Evolutionary conservation across 2,113 vertebrate species (phyloP), one percentile per base, ranked within the genome.

Genomic region (human (Homo sapiens)): DNA sequence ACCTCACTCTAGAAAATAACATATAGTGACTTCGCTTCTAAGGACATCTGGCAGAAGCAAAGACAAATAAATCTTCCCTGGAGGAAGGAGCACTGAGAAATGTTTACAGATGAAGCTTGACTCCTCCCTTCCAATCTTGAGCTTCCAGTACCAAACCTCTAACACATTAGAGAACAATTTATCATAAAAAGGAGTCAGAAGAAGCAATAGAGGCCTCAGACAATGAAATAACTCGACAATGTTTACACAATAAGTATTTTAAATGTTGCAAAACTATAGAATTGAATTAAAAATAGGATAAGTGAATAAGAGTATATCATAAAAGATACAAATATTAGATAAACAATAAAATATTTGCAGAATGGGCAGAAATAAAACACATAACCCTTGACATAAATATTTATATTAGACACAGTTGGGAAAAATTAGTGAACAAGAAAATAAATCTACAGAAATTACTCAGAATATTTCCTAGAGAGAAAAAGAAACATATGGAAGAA

Each of bases 111-210:
- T 4, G n/a, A 64, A 48, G 12, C 30, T 25, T 6, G n/a, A 6
- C 3, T 20, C 40, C 45, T 87, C 20, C 17, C 3, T 55, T 59
- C 43, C 32, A 40, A 9, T 40, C 32, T 22, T 4, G 4, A 93
- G 35, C 23, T 32, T 23, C 35, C 32, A n/a, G 0, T 1, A 9
- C 48, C 4, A 94, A 79, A 23, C 23, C 81, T 6, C 50, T 55
- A 66, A 12, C 11, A 27, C 1, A 3, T 0, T 0, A 23, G 40
- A 68, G 27, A 22, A 38, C 5, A 52, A 10, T 6, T 23, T 38
- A 18, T 57, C 55, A 6, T n/a, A 0, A 57, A 20, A 73, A 66
- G 40, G 32, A 55, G 38, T n/a, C 30, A 76, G 43, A 78, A 82
- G 32, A 43, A 93, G 38, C 10, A 13, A 27, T 0, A 40, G 80